A percentile compares a stretch with the other conserved stretches of the same genome.
Evolutionary conservation across 2,888 invertebrate genomes (phyloP).

Genomic region (Leucania comma): DNA sequence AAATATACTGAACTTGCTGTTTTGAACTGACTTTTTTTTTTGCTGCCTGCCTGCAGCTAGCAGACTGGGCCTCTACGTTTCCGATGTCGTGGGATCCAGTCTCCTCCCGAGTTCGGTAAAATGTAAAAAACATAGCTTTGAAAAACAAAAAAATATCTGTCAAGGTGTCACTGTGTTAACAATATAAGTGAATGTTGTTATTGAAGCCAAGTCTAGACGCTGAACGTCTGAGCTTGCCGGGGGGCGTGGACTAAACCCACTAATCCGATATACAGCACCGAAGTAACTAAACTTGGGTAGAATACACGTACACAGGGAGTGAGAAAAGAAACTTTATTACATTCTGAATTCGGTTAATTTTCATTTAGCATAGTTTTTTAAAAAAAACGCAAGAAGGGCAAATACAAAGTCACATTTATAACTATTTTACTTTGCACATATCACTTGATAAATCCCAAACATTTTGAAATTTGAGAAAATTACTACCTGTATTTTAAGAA

Average conservation of each 20-base stretch:
- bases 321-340: not conserved
- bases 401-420: too few relatives aligned
- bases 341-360: not conserved
- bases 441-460: too few relatives aligned
- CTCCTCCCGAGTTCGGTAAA: too few relatives aligned
- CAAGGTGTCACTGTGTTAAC: constrained; percentile 1
- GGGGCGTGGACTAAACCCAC: constrained; percentile 61
- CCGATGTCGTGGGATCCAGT: too few relatives aligned
- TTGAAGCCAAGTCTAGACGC: constrained; percentile 66
- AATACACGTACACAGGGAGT: not conserved
- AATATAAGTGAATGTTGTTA: constrained; percentile 44
- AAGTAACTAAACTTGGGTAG: constrained; percentile 36
- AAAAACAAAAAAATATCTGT: not conserved
- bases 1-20: too few relatives aligned
- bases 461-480: too few relatives aligned
- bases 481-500: too few relatives aligned
- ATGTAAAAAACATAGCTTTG: not conserved
- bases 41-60: too few relatives aligned
- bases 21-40: too few relatives aligned
- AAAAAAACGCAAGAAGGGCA: too few relatives aligned
- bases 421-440: too few relatives aligned
- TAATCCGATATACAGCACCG: constrained; percentile 56
- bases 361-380: not conserved
- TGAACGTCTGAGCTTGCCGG: constrained; percentile 51
- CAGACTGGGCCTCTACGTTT: too few relatives aligned